Evolutionary conservation across 2,888 invertebrate species (phyloP).

Genomic region (Macropis europaea): DNA sequence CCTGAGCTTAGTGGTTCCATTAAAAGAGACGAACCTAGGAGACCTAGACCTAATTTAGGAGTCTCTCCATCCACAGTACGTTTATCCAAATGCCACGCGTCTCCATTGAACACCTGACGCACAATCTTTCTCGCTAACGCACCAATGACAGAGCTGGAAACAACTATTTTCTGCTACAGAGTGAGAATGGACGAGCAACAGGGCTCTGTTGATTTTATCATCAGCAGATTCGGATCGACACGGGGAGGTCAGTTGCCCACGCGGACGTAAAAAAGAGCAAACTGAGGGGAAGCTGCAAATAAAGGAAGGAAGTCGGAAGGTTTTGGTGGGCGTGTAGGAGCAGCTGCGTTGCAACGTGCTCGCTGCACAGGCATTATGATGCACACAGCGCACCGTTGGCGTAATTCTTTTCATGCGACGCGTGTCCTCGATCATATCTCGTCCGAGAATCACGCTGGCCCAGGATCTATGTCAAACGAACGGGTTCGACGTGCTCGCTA

Average conservation of each 20-base stretch:
- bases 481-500: slow-evolving; percentile 38
- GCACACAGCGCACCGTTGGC: slow-evolving; percentile 47
- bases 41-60: too few species aligned
- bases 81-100: too few species aligned
- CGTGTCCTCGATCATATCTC: slow-evolving; percentile 68
- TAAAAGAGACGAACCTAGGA: too few species aligned
- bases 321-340: slow-evolving; percentile 49
- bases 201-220: too few species aligned
- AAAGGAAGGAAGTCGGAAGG: slow-evolving; percentile 28
- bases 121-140: too few species aligned
- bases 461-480: slow-evolving; percentile 64
- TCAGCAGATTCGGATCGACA: background rate
- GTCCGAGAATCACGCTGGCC: slow-evolving; percentile 40
- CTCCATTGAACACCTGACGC: too few species aligned
- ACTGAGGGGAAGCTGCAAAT: background rate
- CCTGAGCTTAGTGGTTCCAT: too few species aligned
- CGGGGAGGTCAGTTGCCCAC: background rate
- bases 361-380: slow-evolving; percentile 53
- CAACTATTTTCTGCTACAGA: too few species aligned
- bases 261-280: background rate
- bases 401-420: slow-evolving; percentile 70
- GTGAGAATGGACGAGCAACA: too few species aligned
- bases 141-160: too few species aligned
- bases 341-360: slow-evolving; percentile 51
- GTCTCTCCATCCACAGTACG: too few species aligned